These are phyloP conservation scores for Mythimna ferrago DNA, from an alignment of 2,888 invertebrate genomes.

Conservation along the genomic window DNA sequence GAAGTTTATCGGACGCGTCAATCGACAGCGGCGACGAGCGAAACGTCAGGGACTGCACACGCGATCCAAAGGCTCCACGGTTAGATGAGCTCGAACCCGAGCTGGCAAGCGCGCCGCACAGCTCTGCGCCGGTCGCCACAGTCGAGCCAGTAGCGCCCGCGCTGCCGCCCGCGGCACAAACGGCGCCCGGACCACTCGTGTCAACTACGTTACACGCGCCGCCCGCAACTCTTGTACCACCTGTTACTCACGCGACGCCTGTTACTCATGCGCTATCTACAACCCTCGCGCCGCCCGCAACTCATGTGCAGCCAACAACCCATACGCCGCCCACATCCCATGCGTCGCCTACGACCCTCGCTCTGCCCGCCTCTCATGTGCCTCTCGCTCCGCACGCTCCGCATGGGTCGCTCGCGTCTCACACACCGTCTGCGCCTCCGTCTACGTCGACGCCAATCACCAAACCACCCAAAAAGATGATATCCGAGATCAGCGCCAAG, in stretches of 20 bases:
- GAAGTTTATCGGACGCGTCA: conserved; percentile 92
- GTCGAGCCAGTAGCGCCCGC: conserved; percentile 40
- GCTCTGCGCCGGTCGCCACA: conserved; percentile 20
- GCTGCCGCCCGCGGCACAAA: conserved; percentile 25
- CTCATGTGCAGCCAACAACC: not conserved
- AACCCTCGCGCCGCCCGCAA: conserved; percentile 2
- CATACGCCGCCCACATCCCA: conserved; percentile 1
- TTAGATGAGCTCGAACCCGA: conserved; percentile 65
- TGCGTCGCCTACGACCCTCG: not conserved
- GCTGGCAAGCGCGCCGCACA: conserved; percentile 36
- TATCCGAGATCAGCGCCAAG: conserved; percentile 86
- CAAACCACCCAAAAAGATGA: conserved; percentile 86
- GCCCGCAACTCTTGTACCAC: conserved; percentile 7
- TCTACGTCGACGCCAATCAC: conserved; percentile 78
- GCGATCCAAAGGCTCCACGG: conserved; percentile 78
- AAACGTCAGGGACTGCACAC: conserved; percentile 71
- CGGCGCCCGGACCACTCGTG: not conserved
- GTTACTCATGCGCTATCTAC: conserved; percentile 6
- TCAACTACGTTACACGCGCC: conserved; percentile 32
- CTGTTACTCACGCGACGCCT: conserved; percentile 24
- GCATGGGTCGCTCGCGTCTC: conserved; percentile 45
- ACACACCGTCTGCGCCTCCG: conserved; percentile 49
- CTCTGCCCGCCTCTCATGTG: not conserved
- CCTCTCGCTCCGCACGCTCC: conserved; percentile 26
- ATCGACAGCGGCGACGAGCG: conserved; percentile 92